A percentile compares a stretch with the other conserved stretches of the same genome.
phyloP scores from a whole-genome alignment of 2,113 vertebrate genomes.

The Microtus richardsoni region DNA sequence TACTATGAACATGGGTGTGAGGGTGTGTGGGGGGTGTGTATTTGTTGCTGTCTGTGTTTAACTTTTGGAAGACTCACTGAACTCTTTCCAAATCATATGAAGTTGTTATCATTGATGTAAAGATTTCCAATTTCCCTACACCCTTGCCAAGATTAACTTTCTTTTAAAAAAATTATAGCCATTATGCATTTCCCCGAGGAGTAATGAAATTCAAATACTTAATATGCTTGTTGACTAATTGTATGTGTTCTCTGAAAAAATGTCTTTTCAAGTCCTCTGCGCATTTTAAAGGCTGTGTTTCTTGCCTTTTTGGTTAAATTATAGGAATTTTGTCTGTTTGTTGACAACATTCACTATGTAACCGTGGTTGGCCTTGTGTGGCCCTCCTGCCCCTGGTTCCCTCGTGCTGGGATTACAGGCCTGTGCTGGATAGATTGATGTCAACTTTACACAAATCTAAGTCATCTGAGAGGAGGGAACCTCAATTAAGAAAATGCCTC shows the following conservation, averaged over 20 bases:
- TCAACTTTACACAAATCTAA: neutral
- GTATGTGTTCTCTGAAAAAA: conserved; percentile 25
- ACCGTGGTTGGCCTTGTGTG: neutral
- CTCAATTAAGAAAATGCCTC: neutral
- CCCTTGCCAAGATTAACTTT: neutral
- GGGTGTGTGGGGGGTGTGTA: neutral
- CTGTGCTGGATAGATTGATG: neutral
- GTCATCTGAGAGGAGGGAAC: neutral
- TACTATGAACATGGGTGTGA: neutral
- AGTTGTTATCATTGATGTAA: neutral
- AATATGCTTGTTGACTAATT: neutral
- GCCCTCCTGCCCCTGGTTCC: neutral
- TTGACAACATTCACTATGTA: neutral
- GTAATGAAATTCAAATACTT: conserved; percentile 30
- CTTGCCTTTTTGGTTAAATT: conserved; percentile 41
- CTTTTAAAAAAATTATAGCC: neutral
- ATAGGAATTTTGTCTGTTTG: neutral
- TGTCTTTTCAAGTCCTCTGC: neutral
- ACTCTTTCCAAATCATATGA: neutral
- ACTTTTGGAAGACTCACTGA: neutral
- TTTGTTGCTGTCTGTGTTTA: neutral
- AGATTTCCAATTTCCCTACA: neutral
- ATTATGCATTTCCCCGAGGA: conserved; percentile 7
- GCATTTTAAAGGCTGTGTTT: neutral
- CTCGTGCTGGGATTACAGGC: neutral